Evolutionary conservation across 1,140 invertebrate species (phyloP).

Genomic region (Cydia fagiglandana): DNA sequence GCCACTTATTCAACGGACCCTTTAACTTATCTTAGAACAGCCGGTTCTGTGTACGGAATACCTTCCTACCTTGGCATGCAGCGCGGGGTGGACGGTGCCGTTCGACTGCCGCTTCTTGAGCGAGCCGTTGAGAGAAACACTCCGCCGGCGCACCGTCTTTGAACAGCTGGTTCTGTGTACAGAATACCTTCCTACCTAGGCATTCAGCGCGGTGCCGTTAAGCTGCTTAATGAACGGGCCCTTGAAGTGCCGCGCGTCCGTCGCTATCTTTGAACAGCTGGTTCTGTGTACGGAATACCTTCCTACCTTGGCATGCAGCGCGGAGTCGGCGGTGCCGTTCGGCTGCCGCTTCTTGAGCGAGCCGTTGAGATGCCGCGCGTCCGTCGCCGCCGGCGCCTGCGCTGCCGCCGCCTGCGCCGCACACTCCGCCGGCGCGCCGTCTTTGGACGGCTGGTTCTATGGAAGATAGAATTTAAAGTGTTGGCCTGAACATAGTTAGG

Average conservation of each 20-base stretch:
- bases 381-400: slow-evolving; percentile 39
- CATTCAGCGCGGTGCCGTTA: slow-evolving; percentile 38
- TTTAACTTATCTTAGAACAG: slow-evolving; percentile 42
- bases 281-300: too few relatives aligned
- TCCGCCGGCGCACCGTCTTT: too few relatives aligned
- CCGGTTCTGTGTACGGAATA: too few relatives aligned
- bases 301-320: slow-evolving; percentile 33
- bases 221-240: slow-evolving; percentile 49
- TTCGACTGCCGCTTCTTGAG: slow-evolving; percentile 44
- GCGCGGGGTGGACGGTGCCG: slow-evolving; percentile 42
- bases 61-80: slow-evolving; percentile 14
- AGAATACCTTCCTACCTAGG: not conserved
- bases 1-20: slow-evolving; percentile 49
- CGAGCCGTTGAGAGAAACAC: slow-evolving; percentile 54
- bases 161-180: slow-evolving; percentile 32
- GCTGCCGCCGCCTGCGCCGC: slow-evolving; percentile 45
- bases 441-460: slow-evolving; percentile 47
- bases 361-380: slow-evolving; percentile 55
- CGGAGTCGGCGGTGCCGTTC: slow-evolving; percentile 40
- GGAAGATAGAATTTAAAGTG: slow-evolving; percentile 35
- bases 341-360: slow-evolving; percentile 47
- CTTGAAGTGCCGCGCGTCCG: slow-evolving; percentile 51
- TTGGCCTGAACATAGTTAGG: too few relatives aligned
- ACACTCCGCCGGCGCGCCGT: slow-evolving; percentile 33
- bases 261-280: slow-evolving; percentile 29